Evolutionary conservation across 2,113 vertebrate species (phyloP), one percentile per base, ranked within the genome.

Genomic region (Larimichthys polyactis): DNA sequence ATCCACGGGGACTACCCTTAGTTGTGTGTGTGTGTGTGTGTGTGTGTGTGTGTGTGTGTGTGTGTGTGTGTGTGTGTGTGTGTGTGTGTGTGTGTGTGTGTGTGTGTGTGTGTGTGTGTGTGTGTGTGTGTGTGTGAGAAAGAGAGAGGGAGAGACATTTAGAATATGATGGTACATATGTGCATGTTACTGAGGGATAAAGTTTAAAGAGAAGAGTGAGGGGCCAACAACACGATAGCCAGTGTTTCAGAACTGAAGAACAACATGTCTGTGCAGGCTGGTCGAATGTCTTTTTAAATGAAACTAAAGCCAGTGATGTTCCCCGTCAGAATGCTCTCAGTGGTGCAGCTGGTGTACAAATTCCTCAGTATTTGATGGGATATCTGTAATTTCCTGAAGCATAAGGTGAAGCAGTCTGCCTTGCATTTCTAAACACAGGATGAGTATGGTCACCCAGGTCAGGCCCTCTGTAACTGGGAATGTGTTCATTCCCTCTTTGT

Each of bases 1-100:
- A 86, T 84, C 58, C 52, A 57, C 16, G 16, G 36, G 29, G 75
- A 71, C 36, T 54, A 54, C 40, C 8, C 20, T 67, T 22, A 51
- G 40, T 57, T 2, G 48, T 5, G 17, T 52, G 17, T 52, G 19
- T 20, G 8, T 20, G 51, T 52, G 19, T 40, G 29, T 65, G 43
- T 19, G 36, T 59, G 43, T 44, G 49, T 51, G 44, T 27, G 46
- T 22, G 20, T 14, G 55, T 27, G 27, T 24, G 24, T 24, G 24
- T 24, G 24, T 24, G 24, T 24, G 24, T 24, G 24, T 24, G 24
- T 24, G 24, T 24, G 24, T 24, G 24, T 24, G 24, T 24, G 24
- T 24, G 24, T 24, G 19, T 20, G 8, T 20, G 51, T 52, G 19
- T 40, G 29, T 65, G 43, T 19, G 36, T 59, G 43, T 44, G 49